Conservation (phyloP, 1,140 invertebrate species). For the Tribolium madens region DNA sequence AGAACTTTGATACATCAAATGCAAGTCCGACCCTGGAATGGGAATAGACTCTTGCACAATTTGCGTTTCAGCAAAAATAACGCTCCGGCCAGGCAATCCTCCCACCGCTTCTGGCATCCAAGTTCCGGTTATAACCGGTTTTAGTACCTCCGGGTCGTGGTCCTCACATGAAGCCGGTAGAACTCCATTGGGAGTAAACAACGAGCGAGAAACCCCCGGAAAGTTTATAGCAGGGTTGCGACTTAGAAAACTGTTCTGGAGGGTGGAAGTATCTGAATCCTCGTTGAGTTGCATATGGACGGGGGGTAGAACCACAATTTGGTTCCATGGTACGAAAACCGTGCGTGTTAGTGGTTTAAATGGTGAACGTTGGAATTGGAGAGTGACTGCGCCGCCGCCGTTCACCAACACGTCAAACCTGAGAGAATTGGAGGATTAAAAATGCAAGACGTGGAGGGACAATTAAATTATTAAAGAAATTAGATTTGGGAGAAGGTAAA, state of each 20-base stretch:
- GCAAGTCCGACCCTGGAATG: conserved; percentile 91
- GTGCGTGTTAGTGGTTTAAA: conserved; percentile 88
- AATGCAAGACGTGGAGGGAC: conserved; percentile 42
- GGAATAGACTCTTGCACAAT: conserved; percentile 94
- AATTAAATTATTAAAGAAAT: conserved; percentile 51
- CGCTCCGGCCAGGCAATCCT: conserved; percentile 81
- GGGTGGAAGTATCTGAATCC: conserved; percentile 72
- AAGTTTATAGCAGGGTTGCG: conserved; percentile 70
- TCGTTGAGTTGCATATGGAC: conserved; percentile 88
- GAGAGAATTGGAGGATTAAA: conserved; percentile 48
- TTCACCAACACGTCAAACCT: conserved; percentile 99
- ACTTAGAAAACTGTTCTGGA: conserved; percentile 62
- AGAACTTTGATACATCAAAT: conserved; percentile 93
- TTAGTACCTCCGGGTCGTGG: conserved; percentile 85
- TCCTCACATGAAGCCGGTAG: conserved; percentile 79
- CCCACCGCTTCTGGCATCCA: conserved; percentile 89
- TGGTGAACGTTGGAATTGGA: conserved; percentile 95
- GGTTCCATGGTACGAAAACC: conserved; percentile 95
- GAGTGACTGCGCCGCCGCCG: conserved; percentile 96
- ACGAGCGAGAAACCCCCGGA: conserved; percentile 71
- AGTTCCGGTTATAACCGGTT: conserved; percentile 85
- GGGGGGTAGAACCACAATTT: conserved; percentile 90
- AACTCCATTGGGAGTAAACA: conserved; percentile 69
- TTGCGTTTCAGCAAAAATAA: conserved; percentile 90
- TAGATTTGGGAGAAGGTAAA: conserved; percentile 31